phyloP scores from a whole-genome alignment of 2,113 vertebrate species.

The Periophthalmodon schlosseri region DNA sequence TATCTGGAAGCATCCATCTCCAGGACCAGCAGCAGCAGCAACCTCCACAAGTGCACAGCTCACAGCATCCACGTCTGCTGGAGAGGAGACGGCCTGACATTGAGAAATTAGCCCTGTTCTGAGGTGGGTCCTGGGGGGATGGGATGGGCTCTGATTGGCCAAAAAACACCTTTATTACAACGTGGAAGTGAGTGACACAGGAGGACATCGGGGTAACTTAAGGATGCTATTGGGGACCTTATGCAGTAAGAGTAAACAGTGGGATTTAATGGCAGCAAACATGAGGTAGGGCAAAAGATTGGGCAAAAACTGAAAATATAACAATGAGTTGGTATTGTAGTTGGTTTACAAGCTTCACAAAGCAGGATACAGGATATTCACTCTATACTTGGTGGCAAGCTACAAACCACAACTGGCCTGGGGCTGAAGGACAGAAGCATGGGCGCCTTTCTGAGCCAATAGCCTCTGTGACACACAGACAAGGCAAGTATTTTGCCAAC shows the following conservation, averaged over 20 bases:
- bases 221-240: slow-evolving; percentile 16
- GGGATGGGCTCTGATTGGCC: slow-evolving; percentile 49
- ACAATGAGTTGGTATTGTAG: too few relatives aligned
- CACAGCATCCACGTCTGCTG: slow-evolving; percentile 23
- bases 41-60: slow-evolving; percentile 31
- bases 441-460: too few relatives aligned
- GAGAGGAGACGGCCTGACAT: slow-evolving; percentile 48
- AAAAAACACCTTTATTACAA: slow-evolving; percentile 60
- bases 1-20: slow-evolving; percentile 23
- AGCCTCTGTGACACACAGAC: too few relatives aligned
- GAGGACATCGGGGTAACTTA: slow-evolving; percentile 24
- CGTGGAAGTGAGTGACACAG: slow-evolving; percentile 37
- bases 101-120: slow-evolving; percentile 52
- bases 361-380: too few relatives aligned
- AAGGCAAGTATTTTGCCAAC: too few relatives aligned
- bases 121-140: slow-evolving; percentile 52
- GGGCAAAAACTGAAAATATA: too few relatives aligned
- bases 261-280: too few relatives aligned
- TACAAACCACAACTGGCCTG: too few relatives aligned
- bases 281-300: not conserved
- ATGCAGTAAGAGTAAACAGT: not conserved
- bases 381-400: too few relatives aligned
- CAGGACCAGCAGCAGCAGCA: slow-evolving; percentile 12
- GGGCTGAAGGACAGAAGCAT: too few relatives aligned
- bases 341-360: too few relatives aligned